Evolutionary conservation across 1,140 invertebrate species (phyloP).

Genomic region (Diorhabda sublineata): DNA sequence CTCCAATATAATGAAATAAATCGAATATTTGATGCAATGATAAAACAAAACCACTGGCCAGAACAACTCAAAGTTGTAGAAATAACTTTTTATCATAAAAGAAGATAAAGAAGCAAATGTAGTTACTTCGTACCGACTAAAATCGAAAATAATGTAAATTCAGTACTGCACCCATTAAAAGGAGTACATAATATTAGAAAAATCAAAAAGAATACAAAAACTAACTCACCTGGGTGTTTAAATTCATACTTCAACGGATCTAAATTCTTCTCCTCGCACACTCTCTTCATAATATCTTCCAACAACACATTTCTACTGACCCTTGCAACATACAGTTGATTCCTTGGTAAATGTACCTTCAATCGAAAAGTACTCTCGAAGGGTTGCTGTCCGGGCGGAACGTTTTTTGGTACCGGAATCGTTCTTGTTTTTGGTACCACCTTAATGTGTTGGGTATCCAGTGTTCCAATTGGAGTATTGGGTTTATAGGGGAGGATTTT

Average conservation of each 20-base stretch:
- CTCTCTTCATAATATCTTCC: conserved; percentile 63
- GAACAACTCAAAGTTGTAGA: too few species aligned
- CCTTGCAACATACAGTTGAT: conserved; percentile 74
- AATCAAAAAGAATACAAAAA: too few species aligned
- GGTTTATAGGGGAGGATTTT: conserved; percentile 69
- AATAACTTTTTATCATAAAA: too few species aligned
- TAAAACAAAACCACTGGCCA: too few species aligned
- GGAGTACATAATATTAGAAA: too few species aligned
- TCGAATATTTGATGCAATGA: too few species aligned
- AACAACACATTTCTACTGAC: conserved; percentile 65
- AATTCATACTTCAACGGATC: conserved; percentile 73
- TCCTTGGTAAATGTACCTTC: conserved; percentile 76
- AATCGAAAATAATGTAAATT: too few species aligned
- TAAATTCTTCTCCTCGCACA: conserved; percentile 77
- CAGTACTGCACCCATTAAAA: too few species aligned
- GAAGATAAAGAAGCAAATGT: too few species aligned
- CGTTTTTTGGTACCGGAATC: conserved; percentile 32
- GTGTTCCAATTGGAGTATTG: conserved; percentile 71
- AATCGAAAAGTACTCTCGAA: conserved; percentile 74
- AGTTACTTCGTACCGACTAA: too few species aligned
- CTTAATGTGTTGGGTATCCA: conserved; percentile 53
- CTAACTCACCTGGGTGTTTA: conserved; percentile 65
- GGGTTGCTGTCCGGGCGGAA: conserved; percentile 51
- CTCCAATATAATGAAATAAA: too few species aligned
- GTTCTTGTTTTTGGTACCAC: conserved; percentile 45